phyloP scores from a whole-genome alignment of 2,888 invertebrate genomes.

The Aphodius granarius region DNA sequence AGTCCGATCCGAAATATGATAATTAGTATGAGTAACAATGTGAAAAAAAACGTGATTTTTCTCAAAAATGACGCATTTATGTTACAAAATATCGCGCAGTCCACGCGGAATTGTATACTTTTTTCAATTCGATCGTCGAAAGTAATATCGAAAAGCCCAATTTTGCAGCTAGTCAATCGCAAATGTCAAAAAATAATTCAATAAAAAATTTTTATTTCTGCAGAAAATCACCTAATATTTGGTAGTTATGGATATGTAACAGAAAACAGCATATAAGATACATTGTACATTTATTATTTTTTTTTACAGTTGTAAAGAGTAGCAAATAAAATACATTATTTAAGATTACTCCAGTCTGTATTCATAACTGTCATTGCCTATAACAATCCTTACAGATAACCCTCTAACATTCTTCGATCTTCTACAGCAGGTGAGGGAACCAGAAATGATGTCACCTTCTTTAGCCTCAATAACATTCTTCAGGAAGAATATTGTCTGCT shows the following conservation, averaged over 20 bases:
- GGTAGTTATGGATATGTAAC: slow-evolving; percentile 16
- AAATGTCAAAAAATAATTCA: too few species aligned
- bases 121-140: too few species aligned
- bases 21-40: too few species aligned
- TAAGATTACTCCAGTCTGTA: slow-evolving; percentile 64
- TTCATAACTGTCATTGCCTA: slow-evolving; percentile 63
- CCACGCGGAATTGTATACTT: too few species aligned
- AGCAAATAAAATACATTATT: slow-evolving; percentile 34
- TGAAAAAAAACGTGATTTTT: too few species aligned
- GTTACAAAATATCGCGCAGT: too few species aligned
- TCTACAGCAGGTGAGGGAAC: slow-evolving; percentile 74
- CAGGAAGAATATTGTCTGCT: slow-evolving; percentile 88
- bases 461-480: slow-evolving; percentile 71
- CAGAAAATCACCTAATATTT: too few species aligned
- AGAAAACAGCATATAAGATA: slow-evolving; percentile 16
- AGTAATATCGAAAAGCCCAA: too few species aligned
- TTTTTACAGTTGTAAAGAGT: slow-evolving; percentile 32
- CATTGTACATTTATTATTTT: slow-evolving; percentile 26
- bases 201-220: too few species aligned
- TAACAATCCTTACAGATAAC: slow-evolving; percentile 68
- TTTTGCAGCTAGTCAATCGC: too few species aligned
- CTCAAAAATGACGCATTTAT: too few species aligned
- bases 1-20: too few species aligned
- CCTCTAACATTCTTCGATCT: slow-evolving; percentile 75
- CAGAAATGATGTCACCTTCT: slow-evolving; percentile 62